Evolutionary conservation across 1,140 invertebrate genomes (phyloP).

Genomic region (Caenorhabditis inopinata): DNA sequence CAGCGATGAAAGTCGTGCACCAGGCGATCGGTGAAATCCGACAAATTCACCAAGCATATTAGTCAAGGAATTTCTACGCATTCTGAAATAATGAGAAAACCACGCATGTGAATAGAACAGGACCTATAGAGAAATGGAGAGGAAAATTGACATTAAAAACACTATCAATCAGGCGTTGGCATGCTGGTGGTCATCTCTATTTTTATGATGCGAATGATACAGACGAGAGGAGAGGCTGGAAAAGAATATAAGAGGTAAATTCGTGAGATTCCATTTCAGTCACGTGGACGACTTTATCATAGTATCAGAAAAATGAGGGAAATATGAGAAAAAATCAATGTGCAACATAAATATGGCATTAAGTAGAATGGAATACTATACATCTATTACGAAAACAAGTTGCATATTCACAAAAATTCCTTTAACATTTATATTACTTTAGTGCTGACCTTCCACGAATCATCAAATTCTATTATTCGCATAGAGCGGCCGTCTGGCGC

Average conservation of each 20-base stretch:
- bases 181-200: slow-evolving; percentile 14
- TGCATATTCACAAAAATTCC: too few species aligned
- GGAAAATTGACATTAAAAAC: background rate
- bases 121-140: background rate
- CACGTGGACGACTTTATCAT: background rate
- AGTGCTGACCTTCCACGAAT: background rate
- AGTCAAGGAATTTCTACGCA: slow-evolving; percentile 13
- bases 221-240: background rate
- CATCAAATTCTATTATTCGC: slow-evolving; percentile 10
- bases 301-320: background rate
- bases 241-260: background rate
- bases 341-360: background rate
- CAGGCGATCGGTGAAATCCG: slow-evolving; percentile 4
- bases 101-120: background rate
- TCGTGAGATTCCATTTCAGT: slow-evolving; percentile 2
- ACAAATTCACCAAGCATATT: slow-evolving; percentile 21
- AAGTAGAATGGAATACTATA: too few species aligned
- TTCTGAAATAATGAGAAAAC: background rate
- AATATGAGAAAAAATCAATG: slow-evolving; percentile 17
- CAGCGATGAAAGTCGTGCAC: background rate
- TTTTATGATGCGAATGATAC: slow-evolving; percentile 6
- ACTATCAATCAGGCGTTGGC: slow-evolving; percentile 23
- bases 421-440: too few species aligned
- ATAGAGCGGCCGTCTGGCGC: slow-evolving; percentile 24
- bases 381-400: too few species aligned